Evolutionary conservation across 2,113 vertebrate species (phyloP), one percentile per base, ranked within the genome.

Genomic region (Noctilio leporinus): DNA sequence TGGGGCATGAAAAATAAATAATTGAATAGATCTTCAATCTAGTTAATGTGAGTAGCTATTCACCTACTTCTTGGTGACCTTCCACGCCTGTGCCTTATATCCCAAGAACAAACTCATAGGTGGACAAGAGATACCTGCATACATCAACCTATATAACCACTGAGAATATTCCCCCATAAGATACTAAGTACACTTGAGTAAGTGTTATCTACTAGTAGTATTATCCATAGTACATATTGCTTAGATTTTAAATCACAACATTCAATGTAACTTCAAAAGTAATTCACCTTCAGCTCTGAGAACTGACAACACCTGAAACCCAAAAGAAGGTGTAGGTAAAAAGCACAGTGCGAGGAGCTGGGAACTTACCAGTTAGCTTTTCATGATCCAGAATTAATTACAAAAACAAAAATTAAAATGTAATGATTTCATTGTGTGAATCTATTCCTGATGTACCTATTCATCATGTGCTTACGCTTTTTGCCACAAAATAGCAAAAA

Each of bases 1-100:
- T 86, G 5, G 33, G 62, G 53, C 33, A 80, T 89, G 82, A 82
- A 89, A 95, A 96, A 30, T 89, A 93, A 89, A 38, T 93, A 85
- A 95, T 24, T 92, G 24, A 57, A 73, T n/a, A 55, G 69, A 43
- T 38, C 73, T 38, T 24, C n/a, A 69, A 47, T 55, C 19, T 89
- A 76, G n/a, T 16, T 26, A 47, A 59, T 67, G 70, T 86, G 73
- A 51, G 45, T 11, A 11, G 26, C 53, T 77, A 17, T 15, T 69
- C 38, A 70, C 38, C 49, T 57, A 38, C 6, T 55, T 62, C 38
- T 55, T 12, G 33, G 30, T 80, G 64, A 83, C 33, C 22, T 77
- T 77, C 82, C 59, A 77, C 35, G 67, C 35, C 26, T 91, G n/a
- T 59, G 49, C 53, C 43, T 86, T 76, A 16, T 9, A 59, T 59